Conservation (phyloP, 2,113 vertebrate genomes). For the Hippocampus guttulatus region DNA sequence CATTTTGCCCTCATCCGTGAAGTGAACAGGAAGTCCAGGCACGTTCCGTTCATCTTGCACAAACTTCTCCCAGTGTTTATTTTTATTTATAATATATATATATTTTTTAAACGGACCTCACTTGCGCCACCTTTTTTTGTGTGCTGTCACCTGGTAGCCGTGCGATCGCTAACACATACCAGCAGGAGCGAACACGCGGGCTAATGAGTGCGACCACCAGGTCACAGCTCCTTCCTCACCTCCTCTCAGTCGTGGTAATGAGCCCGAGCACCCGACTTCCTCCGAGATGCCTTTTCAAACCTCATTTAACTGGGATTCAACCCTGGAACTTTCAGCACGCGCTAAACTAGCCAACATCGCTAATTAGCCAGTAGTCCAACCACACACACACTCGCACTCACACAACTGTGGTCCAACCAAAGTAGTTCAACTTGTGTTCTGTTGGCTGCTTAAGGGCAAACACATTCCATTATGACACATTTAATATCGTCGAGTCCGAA, state of each 20-base stretch:
- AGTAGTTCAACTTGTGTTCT: conserved; percentile 37
- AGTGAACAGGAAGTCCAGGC: neutral
- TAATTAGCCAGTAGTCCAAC: neutral
- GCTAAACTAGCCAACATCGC: neutral
- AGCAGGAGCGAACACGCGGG: conserved; percentile 29
- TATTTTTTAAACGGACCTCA: no score
- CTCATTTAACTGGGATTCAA: conserved; percentile 51
- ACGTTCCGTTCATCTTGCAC: no score
- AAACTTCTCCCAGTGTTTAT: neutral
- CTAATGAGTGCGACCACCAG: conserved; percentile 53
- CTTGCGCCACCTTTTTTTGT: neutral
- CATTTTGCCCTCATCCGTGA: no score
- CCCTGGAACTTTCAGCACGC: neutral
- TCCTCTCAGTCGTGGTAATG: conserved; percentile 39
- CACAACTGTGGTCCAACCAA: neutral
- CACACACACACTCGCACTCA: neutral
- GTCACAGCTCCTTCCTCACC: conserved; percentile 35
- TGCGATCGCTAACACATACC: neutral
- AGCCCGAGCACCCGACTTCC: conserved; percentile 22
- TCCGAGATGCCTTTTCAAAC: conserved; percentile 9
- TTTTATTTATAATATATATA: no score
- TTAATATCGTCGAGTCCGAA: neutral
- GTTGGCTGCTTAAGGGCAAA: conserved; percentile 6
- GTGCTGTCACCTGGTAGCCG: conserved; percentile 37
- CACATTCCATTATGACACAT: neutral